Evolutionary conservation across 2,113 vertebrate genomes (phyloP).

Genomic region (Ceyx margarethae): DNA sequence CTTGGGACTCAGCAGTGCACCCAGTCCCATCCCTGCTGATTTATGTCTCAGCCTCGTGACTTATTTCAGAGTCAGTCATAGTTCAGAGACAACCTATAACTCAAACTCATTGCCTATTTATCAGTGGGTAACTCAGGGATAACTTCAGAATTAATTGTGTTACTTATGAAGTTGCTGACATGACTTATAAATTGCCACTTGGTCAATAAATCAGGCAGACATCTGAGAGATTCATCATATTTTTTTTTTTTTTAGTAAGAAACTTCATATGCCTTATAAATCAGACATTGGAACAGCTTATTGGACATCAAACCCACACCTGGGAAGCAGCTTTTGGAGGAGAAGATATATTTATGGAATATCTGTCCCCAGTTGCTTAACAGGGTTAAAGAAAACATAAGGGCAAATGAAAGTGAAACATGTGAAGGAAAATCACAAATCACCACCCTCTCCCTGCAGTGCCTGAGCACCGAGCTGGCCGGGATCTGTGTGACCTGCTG

Average conservation of each 20-base stretch:
- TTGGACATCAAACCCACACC: neutral
- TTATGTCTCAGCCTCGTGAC: constrained; percentile 21
- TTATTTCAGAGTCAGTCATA: constrained; percentile 35
- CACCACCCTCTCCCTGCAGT: fast-evolving
- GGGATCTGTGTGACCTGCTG: neutral
- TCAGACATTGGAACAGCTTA: constrained; percentile 20
- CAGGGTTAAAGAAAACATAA: neutral
- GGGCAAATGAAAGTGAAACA: neutral
- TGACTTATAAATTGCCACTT: constrained; percentile 59
- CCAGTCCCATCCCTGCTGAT: constrained; percentile 15
- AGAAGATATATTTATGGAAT: neutral
- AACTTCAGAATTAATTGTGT: constrained; percentile 68
- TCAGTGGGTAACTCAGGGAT: constrained; percentile 42
- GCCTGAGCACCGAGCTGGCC: neutral
- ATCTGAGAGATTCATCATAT: constrained; percentile 44
- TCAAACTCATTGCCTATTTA: constrained; percentile 19
- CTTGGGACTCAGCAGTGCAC: neutral
- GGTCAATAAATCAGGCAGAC: constrained; percentile 56
- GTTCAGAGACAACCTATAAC: constrained; percentile 31
- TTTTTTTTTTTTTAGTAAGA: constrained; percentile 3
- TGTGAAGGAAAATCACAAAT: neutral
- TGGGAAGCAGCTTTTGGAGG: neutral
- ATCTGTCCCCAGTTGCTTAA: neutral
- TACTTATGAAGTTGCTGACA: constrained; percentile 67
- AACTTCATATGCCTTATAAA: constrained; percentile 39